A percentile compares a stretch with the other conserved stretches of the same genome.
phyloP scores from a whole-genome alignment of 2,888 invertebrate genomes.

The Nematopogon swammerdamellus region DNA sequence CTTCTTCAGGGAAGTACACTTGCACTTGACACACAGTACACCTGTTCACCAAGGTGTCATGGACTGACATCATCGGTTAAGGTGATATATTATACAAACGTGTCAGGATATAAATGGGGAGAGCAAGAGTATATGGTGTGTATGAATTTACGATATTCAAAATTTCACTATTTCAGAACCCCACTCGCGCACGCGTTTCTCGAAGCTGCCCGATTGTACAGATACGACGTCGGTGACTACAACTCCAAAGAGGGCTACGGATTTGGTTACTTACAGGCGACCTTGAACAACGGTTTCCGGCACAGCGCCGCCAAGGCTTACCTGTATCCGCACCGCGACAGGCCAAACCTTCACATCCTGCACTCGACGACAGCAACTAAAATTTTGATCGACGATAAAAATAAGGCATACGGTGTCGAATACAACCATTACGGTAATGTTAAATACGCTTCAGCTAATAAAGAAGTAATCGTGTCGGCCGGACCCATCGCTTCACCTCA shows the following conservation, averaged over 20 bases:
- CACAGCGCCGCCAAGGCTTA: slow-evolving; percentile 58
- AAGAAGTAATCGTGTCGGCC: slow-evolving; percentile 81
- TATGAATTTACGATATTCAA: no score
- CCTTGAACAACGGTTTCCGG: slow-evolving; percentile 48
- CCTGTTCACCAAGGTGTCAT: no score
- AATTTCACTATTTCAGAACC: slow-evolving; percentile 23
- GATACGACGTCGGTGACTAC: slow-evolving; percentile 65
- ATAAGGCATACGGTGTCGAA: slow-evolving; percentile 35
- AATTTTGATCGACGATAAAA: slow-evolving; percentile 55
- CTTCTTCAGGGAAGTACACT: no score
- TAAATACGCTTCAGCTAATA: slow-evolving; percentile 62
- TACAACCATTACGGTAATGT: slow-evolving; percentile 30
- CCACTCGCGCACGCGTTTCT: slow-evolving; percentile 64
- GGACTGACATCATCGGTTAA: no score
- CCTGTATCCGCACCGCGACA: slow-evolving; percentile 44
- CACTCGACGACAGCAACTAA: slow-evolving; percentile 53
- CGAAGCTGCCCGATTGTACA: slow-evolving; percentile 59
- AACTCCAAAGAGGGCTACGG: slow-evolving; percentile 65
- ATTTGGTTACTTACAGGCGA: slow-evolving; percentile 47
- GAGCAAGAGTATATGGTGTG: no score
- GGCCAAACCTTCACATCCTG: slow-evolving; percentile 58
- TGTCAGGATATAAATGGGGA: no score
- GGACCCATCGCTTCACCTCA: slow-evolving; percentile 89
- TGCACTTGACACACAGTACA: no score
- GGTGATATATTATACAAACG: no score